These are phyloP conservation scores for Ascidia mentula DNA, from an alignment of 23 tunicate genomes.

Conservation along the genomic window DNA sequence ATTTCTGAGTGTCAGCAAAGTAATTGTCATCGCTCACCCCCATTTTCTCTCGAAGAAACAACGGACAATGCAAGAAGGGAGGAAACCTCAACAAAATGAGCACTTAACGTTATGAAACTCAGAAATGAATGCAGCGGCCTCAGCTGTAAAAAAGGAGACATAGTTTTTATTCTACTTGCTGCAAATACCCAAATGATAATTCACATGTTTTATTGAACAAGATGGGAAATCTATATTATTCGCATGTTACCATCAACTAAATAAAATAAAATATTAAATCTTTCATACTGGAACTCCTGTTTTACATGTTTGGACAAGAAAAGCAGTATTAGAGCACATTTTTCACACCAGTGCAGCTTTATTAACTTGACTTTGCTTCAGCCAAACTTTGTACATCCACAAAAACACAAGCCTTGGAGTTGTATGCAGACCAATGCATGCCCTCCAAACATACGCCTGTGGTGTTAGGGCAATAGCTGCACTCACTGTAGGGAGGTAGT, in stretches of 20 bases:
- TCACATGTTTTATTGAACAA: too few species aligned
- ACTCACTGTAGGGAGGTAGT: slow-evolving; percentile 83
- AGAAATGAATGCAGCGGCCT: not conserved
- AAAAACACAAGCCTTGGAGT: slow-evolving; percentile 19
- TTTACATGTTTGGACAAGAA: too few species aligned
- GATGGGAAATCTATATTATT: too few species aligned
- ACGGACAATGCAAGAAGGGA: slow-evolving; percentile 37
- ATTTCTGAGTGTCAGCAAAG: too few species aligned
- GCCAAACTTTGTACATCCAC: slow-evolving; percentile 34
- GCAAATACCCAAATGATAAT: too few species aligned
- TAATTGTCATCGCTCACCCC: slow-evolving; percentile 17
- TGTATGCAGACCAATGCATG: slow-evolving; percentile 56
- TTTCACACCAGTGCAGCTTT: not conserved
- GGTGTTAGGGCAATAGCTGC: slow-evolving; percentile 77
- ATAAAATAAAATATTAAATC: too few species aligned
- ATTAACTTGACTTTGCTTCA: not conserved
- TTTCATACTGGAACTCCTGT: too few species aligned
- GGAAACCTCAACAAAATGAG: slow-evolving; percentile 36
- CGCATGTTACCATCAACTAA: too few species aligned
- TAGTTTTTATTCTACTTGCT: too few species aligned
- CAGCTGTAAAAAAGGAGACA: slow-evolving; percentile 1
- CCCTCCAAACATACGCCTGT: slow-evolving; percentile 82
- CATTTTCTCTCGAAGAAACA: slow-evolving; percentile 56
- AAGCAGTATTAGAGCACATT: too few species aligned
- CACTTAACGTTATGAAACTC: not conserved